A percentile compares a stretch with the other conserved stretches of the same genome.
These are phyloP conservation scores for Eumerus sabulonum DNA, from an alignment of 2,888 invertebrate genomes.

Conservation along the genomic window DNA sequence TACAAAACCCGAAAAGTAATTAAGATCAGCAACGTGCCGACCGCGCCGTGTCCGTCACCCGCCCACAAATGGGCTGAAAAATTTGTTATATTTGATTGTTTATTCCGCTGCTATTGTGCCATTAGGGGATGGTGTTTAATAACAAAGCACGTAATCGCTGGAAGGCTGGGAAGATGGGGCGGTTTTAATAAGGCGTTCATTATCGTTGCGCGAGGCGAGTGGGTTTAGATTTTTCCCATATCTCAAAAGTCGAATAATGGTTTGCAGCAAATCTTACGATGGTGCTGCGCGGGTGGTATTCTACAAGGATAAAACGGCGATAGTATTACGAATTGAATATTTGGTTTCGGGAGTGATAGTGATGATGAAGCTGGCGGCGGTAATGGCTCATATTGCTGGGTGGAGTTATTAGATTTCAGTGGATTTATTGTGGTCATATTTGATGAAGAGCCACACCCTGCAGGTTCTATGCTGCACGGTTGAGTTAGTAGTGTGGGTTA, in stretches of 20 bases:
- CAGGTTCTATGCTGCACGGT: too few species aligned
- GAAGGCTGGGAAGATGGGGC: neutral
- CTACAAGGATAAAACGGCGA: neutral
- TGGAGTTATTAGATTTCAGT: neutral
- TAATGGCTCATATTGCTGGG: too few species aligned
- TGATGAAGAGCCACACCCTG: neutral
- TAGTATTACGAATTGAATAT: conserved; percentile 18
- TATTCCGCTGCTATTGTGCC: conserved; percentile 46
- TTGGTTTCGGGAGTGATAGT: conserved; percentile 11
- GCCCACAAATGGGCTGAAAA: conserved; percentile 40
- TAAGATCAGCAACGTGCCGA: conserved; percentile 38
- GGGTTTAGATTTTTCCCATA: conserved; percentile 17
- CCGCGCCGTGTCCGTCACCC: conserved; percentile 8
- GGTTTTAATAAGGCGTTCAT: conserved; percentile 40
- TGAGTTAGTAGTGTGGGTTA: too few species aligned
- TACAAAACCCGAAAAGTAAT: conserved; percentile 40
- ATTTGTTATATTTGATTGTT: conserved; percentile 58
- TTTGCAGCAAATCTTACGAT: conserved; percentile 29
- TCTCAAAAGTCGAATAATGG: conserved; percentile 33
- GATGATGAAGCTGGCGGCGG: conserved; percentile 24
- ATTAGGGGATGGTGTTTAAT: conserved; percentile 29
- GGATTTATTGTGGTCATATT: neutral
- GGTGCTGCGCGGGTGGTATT: too few species aligned
- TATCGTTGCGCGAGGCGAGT: conserved; percentile 11
- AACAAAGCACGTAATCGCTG: conserved; percentile 12